Percentiles rank a stretch among this genome's conserved stretches.
Conservation (phyloP, 92 coral and sea anemone genomes). For the Montipora capitata region DNA sequence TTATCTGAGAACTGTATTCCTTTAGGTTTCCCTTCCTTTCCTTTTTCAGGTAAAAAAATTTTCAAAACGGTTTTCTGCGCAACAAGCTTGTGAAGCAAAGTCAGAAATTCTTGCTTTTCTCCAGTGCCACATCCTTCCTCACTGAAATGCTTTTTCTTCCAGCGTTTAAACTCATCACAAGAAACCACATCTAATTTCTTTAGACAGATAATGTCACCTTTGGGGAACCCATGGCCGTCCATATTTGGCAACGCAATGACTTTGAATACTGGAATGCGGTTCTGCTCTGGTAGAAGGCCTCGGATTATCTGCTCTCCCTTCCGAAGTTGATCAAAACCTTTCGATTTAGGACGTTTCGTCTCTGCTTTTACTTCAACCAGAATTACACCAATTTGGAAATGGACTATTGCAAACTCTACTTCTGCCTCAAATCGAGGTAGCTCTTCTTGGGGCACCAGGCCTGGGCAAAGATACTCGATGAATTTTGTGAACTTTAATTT, state of each 20-base stretch:
- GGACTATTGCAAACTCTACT: constrained; percentile 36
- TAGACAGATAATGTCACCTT: not conserved
- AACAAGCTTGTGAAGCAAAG: constrained; percentile 2
- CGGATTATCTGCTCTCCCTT: constrained; percentile 26
- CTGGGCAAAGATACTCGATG: not conserved
- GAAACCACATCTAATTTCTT: not conserved
- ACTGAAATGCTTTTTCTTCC: not conserved
- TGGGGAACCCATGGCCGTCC: not conserved
- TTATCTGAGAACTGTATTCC: not conserved
- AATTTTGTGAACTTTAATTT: constrained; percentile 13
- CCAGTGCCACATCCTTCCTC: not conserved
- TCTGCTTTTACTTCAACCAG: constrained; percentile 49
- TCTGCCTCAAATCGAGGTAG: not conserved
- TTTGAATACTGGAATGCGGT: constrained; percentile 7
- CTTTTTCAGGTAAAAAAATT: not conserved
- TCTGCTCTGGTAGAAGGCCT: constrained; percentile 31
- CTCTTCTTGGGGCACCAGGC: not conserved
- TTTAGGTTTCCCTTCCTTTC: too few species aligned
- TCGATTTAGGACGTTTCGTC: not conserved
- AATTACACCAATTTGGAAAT: constrained; percentile 46
- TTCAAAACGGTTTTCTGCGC: not conserved
- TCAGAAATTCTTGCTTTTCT: not conserved
- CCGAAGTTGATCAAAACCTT: constrained; percentile 29
- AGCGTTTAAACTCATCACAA: not conserved
- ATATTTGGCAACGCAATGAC: constrained; percentile 34